phyloP scores from a whole-genome alignment of 2,888 invertebrate genomes.

The Sphaeridia pumilis region DNA sequence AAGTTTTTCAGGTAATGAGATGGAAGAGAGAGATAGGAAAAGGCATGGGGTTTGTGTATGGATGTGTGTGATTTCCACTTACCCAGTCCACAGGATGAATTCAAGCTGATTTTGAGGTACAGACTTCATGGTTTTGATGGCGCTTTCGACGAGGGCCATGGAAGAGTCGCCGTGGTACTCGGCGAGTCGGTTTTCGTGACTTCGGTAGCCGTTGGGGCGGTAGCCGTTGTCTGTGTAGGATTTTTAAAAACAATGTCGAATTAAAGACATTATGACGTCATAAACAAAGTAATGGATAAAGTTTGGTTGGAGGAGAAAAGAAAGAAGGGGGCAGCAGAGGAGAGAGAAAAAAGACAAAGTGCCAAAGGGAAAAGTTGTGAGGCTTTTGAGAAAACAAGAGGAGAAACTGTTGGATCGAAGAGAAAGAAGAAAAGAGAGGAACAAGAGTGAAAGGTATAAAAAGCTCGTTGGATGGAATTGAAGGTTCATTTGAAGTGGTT shows the following conservation, averaged over 20 bases:
- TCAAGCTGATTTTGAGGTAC: conserved; percentile 76
- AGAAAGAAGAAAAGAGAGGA: background rate
- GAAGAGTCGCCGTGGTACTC: conserved; percentile 81
- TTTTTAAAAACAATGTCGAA: too few species aligned
- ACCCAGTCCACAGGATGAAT: conserved; percentile 92
- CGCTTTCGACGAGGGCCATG: conserved; percentile 75
- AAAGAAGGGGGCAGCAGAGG: too few species aligned
- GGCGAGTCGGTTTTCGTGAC: conserved; percentile 59
- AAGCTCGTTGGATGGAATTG: background rate
- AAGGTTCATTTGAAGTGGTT: background rate
- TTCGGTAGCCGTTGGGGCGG: conserved; percentile 49
- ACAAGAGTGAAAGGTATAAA: background rate
- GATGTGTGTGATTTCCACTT: conserved; percentile 39
- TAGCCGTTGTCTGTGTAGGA: too few species aligned
- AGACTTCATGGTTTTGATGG: conserved; percentile 73
- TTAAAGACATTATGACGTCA: too few species aligned
- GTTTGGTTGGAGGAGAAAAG: too few species aligned
- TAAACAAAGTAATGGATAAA: too few species aligned
- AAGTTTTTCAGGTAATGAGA: background rate
- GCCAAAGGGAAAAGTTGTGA: background rate
- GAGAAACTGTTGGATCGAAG: background rate
- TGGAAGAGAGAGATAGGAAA: background rate
- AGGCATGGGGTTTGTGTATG: background rate
- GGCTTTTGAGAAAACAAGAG: background rate
- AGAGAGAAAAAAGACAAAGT: background rate